Base-by-base conservation (phyloP, 2,888 invertebrate species). In the Papilio protenor region DNA sequence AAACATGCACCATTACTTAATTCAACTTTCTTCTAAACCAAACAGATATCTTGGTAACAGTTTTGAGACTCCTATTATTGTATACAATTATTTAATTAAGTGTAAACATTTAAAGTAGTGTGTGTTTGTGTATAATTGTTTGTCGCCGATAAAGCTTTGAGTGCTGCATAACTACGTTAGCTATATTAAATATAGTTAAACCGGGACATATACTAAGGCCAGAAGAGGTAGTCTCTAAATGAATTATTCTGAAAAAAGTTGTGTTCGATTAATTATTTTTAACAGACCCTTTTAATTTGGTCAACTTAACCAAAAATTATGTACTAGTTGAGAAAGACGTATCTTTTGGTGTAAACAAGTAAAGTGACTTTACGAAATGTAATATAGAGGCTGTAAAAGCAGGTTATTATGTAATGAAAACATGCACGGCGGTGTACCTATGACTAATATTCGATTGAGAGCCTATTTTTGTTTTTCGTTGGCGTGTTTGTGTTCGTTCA, bases 101-200 rank as follows among this genome's bases (percentile, higher is more conserved):
- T 76, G 71, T 76, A 40, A 76, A 76, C 76, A 76, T 71, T 49
- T 16, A 11, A 55, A n/a, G 59, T 27, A 21, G 23, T 71, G 71
- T 5, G 5, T 47, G 45, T 47, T 45, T 76, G 14, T 70, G n/a
- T 55, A 23, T 47, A 57, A 75, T 75, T 75, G 75, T 75, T 70
- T 75, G 52, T 57, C 33, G 55, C 55, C 47, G 70, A 76, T 76
- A 76, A 76, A 70, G 66, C 55, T 21, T n/a, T 23, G 27, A 55
- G 76, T 18, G n/a, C 70, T 76, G 66, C 33, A 55, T 55, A 8
- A 18, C 49, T 72, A 55, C 18, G 55, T 27, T 55, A 33, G 55
- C 27, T 72, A 72, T 55, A 33, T 55, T 52, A 18, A 27, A 55
- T 12, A 21, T 45, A 45, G n/a, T 33, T 72, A 55, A 72, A 72